Percentiles rank a stretch among this genome's conserved stretches.
Evolutionary conservation across 2,888 invertebrate species (phyloP).

Genomic region (Minunthozetes semirufus): DNA sequence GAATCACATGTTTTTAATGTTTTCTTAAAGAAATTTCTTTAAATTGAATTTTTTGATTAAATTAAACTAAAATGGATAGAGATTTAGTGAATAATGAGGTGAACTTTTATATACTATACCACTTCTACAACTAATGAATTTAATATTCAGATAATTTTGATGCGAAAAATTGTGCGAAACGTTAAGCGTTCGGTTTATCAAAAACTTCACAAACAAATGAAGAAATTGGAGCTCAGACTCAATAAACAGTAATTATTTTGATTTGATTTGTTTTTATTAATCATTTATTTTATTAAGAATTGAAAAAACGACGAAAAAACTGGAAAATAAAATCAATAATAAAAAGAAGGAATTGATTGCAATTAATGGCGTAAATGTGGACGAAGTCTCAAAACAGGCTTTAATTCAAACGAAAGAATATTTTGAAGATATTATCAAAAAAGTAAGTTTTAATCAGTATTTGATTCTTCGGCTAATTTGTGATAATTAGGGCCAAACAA

Average conservation of each 20-base stretch:
- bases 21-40: neutral
- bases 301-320: neutral
- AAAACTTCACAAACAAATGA: conserved; percentile 4
- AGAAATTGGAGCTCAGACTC: conserved; percentile 24
- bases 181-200: conserved; percentile 10
- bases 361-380: conserved; percentile 11
- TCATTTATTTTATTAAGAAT: neutral
- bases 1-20: neutral
- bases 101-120: neutral
- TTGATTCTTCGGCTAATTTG: neutral
- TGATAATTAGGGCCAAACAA: conserved; percentile 7
- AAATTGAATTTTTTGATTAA: neutral
- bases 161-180: conserved; percentile 33
- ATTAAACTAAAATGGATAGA: neutral
- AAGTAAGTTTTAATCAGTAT: neutral
- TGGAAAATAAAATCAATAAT: conserved; percentile 15
- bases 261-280: neutral
- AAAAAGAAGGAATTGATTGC: neutral
- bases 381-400: conserved; percentile 34
- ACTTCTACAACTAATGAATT: neutral
- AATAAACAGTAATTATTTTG: neutral
- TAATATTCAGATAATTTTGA: conserved; percentile 34
- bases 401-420: conserved; percentile 8
- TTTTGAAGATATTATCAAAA: conserved; percentile 28
- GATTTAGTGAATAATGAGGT: conserved; percentile 1